These are phyloP conservation scores for Brachionus sp. DNA, from an alignment of 1,140 invertebrate genomes.

Conservation along the genomic window DNA sequence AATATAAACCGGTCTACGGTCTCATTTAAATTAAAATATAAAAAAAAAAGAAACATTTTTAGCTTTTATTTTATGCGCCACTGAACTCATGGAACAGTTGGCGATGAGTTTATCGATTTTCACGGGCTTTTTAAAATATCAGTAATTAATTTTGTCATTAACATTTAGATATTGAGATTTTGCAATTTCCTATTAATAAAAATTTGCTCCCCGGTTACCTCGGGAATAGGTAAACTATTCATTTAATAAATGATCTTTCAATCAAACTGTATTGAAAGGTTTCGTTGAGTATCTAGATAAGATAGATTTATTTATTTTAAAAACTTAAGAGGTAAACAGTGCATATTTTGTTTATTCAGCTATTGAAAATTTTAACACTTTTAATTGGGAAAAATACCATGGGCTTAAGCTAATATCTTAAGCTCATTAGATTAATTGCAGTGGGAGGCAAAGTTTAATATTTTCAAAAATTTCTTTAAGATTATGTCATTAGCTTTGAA, in stretches of 20 bases:
- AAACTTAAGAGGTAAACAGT: slow-evolving; percentile 32
- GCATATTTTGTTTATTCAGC: slow-evolving; percentile 1
- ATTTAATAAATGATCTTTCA: slow-evolving; percentile 24
- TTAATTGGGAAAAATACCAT: not conserved
- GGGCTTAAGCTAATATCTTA: not conserved
- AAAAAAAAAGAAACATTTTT: not conserved
- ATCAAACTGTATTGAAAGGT: slow-evolving; percentile 13
- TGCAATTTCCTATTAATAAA: not conserved
- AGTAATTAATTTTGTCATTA: slow-evolving; percentile 30
- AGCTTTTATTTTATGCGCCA: not conserved
- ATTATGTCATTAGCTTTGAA: not conserved
- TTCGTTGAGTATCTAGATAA: not conserved
- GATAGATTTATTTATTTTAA: slow-evolving; percentile 35
- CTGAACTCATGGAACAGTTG: slow-evolving; percentile 16
- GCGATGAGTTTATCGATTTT: not conserved
- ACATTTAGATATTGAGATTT: not conserved
- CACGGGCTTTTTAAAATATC: not conserved
- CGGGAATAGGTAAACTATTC: not conserved
- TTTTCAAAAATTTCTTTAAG: not conserved
- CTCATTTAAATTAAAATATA: not conserved
- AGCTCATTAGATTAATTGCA: not conserved
- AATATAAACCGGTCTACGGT: not conserved
- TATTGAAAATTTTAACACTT: slow-evolving; percentile 26
- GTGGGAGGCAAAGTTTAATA: not conserved
- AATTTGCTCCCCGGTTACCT: not conserved